Base-by-base conservation (phyloP, 2,797 vertebrate genomes). In the Vultur gryphus region DNA sequence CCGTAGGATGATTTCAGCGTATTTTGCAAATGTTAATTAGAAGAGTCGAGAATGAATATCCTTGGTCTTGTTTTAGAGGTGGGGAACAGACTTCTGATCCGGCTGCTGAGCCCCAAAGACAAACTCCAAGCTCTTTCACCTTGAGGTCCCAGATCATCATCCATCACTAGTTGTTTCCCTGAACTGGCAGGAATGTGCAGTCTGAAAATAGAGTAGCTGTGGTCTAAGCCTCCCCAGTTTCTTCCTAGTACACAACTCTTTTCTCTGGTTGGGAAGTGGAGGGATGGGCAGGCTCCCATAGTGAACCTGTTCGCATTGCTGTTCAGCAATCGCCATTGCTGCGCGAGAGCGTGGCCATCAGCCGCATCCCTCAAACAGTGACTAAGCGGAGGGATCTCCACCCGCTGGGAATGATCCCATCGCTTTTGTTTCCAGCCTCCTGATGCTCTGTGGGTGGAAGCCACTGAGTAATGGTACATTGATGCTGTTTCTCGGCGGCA, bases 271-370 rank as follows among this genome's bases (percentile, higher is more conserved):
- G 23, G 16, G 20, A 70, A 82, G 19, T 7, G 11, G 12, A 70
- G 20, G 31, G 43, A 57, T 33, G 6, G 25, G 25, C 14, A 75
- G 14, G 61, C 70, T 80, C n/a, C 37, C 16, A 3, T 16, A 29
- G 43, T 13, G n/a, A 71, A 52, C 25, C 29, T 49, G 29, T 41
- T 77, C 58, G 5, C 14, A 4, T 65, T 57, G 59, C 17, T 62
- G 25, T 76, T 75, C 70, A 55, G 16, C 37, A 29, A 3, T 11
- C 29, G 20, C 33, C 67, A 25, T 2, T 43, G 39, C 46, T 43
- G 26, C 1, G 1, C 1, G 2, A 52, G 70, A 46, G 14, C 2
- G 0, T 4, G 9, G 28, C 21, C 12, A 41, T 37, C 67, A 79
- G 21, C 25, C 46, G 16, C 35, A 33, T 51, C 66, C 78, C 16